phyloP scores from a whole-genome alignment of 2,797 vertebrate species.

The Chromobotia macracanthus region DNA sequence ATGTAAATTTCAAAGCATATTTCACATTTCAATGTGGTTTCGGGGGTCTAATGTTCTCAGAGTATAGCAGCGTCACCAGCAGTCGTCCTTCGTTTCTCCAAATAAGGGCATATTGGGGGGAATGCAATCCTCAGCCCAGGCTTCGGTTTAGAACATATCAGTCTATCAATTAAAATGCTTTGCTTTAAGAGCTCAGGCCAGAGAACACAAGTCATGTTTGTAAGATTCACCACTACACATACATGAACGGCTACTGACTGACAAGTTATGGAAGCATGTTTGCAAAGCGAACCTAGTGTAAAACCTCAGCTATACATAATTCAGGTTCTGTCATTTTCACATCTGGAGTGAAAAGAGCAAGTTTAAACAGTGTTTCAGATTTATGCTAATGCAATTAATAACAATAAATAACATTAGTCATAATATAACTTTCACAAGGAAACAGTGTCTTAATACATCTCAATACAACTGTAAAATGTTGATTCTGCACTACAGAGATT shows the following conservation, averaged over 20 bases:
- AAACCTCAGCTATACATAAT: neutral
- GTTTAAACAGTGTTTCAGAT: too few relatives aligned
- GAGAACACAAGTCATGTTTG: constrained; percentile 43
- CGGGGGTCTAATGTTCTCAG: constrained; percentile 64
- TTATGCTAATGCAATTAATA: too few relatives aligned
- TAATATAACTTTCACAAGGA: too few relatives aligned
- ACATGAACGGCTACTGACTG: constrained; percentile 22
- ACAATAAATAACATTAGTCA: too few relatives aligned
- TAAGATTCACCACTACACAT: neutral
- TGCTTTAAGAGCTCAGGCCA: constrained; percentile 6
- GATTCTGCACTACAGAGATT: neutral
- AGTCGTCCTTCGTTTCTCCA: constrained; percentile 75
- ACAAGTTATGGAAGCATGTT: constrained; percentile 13
- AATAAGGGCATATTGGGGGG: constrained; percentile 82
- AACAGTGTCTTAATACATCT: too few relatives aligned
- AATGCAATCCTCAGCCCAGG: constrained; percentile 68
- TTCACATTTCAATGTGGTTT: constrained; percentile 76
- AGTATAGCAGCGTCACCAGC: constrained; percentile 64
- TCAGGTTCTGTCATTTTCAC: too few relatives aligned
- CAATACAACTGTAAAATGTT: too few relatives aligned
- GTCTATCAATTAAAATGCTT: constrained; percentile 68
- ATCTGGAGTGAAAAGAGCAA: too few relatives aligned
- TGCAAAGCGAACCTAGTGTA: too few relatives aligned
- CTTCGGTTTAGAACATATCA: constrained; percentile 71
- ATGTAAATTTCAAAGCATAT: constrained; percentile 77